A percentile compares a stretch with the other conserved stretches of the same genome.
Evolutionary conservation across 1,140 invertebrate species (phyloP).

Genomic region (Belonocnema kinseyi): DNA sequence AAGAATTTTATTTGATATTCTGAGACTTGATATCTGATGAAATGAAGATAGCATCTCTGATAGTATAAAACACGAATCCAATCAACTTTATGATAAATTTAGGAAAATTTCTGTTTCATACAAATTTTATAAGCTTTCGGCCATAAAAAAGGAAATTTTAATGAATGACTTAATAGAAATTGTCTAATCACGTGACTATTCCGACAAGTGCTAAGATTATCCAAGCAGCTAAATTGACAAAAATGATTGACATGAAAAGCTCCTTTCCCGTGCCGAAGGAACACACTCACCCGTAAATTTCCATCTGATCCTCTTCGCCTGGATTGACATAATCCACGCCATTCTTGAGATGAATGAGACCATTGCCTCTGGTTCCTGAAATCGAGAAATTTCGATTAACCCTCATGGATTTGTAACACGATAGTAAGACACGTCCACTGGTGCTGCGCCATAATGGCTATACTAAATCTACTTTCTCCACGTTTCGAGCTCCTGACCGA

Average conservation of each 20-base stretch:
- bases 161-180: neutral
- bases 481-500: conserved; percentile 4
- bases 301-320: conserved; percentile 84
- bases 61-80: too few relatives aligned
- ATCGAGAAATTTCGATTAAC: conserved; percentile 46
- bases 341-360: conserved; percentile 69
- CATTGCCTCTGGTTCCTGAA: conserved; percentile 69
- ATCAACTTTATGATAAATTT: too few relatives aligned
- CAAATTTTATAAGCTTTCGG: neutral
- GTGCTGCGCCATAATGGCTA: neutral
- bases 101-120: too few relatives aligned
- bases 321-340: conserved; percentile 79
- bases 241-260: neutral
- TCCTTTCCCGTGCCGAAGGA: too few relatives aligned
- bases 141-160: neutral
- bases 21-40: too few relatives aligned
- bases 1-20: too few relatives aligned
- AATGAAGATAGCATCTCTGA: too few relatives aligned
- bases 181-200: neutral
- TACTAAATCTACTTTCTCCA: conserved; percentile 6
- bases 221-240: neutral
- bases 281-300: conserved; percentile 72
- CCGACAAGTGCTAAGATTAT: neutral
- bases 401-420: conserved; percentile 21
- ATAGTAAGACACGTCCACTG: neutral